These are phyloP conservation scores for Microdon myrmicae DNA, from an alignment of 2,888 invertebrate species.

Conservation along the genomic window DNA sequence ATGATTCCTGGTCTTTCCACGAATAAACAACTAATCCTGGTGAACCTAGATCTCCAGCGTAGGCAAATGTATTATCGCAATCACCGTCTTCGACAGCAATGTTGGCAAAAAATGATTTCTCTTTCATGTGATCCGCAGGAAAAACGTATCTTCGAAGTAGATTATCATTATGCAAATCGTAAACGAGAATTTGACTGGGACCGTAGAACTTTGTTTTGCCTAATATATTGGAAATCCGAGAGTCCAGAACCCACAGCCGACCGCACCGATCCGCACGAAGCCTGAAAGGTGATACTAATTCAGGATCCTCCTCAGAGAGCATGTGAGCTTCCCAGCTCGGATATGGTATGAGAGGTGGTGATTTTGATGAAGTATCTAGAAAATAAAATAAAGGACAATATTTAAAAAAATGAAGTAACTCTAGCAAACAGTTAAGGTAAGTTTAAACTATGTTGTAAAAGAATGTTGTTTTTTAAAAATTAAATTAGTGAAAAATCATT, in stretches of 20 bases:
- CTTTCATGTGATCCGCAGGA: conserved; percentile 73
- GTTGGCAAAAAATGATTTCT: conserved; percentile 79
- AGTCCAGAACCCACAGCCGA: conserved; percentile 83
- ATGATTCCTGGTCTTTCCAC: conserved; percentile 76
- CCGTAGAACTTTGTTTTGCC: conserved; percentile 68
- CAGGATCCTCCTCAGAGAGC: conserved; percentile 70
- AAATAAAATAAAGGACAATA: no score
- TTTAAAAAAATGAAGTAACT: no score
- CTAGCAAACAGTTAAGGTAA: no score
- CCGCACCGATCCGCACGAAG: conserved; percentile 80
- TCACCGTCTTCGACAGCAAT: conserved; percentile 80
- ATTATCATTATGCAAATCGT: conserved; percentile 77
- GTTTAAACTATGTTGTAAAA: no score
- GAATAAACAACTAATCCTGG: conserved; percentile 81
- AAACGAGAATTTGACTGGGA: conserved; percentile 75
- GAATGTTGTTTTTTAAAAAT: no score
- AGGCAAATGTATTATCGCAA: conserved; percentile 79
- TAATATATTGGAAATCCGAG: conserved; percentile 74
- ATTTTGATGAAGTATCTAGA: conserved; percentile 74
- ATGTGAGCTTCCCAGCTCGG: conserved; percentile 84
- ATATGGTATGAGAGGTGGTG: conserved; percentile 79
- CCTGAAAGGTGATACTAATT: conserved; percentile 79
- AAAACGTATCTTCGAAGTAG: conserved; percentile 75
- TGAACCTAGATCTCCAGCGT: conserved; percentile 76
- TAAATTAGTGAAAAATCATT: no score